Base-by-base conservation (phyloP, 2,797 vertebrate species). In the Amphiprion clarkii region DNA sequence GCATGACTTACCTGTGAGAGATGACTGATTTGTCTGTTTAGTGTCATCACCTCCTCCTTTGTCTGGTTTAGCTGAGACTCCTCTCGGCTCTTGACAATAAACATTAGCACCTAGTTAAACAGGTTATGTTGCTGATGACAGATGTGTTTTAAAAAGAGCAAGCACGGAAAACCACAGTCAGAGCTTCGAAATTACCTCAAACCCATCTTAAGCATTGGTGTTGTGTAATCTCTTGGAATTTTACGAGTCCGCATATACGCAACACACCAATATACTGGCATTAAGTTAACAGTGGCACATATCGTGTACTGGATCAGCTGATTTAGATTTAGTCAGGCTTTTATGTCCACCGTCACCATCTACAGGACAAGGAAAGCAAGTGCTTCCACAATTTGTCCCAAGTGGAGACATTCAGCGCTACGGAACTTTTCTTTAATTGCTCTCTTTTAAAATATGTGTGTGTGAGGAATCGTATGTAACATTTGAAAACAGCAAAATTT, bases 11-110 rank as follows among this genome's bases (percentile, higher is more conserved):
- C 95, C 89, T 91, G 90, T 8, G 88, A 87, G 27, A 95, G 84
- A 17, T 90, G 71, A n/a, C 40, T 40, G 21, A 95, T 76, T 54
- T 89, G 77, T 23, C 59, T 68, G 86, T 91, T 94, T 77, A 95
- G 78, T 61, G 62, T 84, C 40, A 71, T 17, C 62, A 92, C 46
- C 52, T 95, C 94, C 72, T 94, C 93, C 78, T 81, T 94, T 14
- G 93, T 87, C 9, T 85, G 78, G 51, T 67, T 81, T 9, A 73
- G 55, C 17, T 87, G 76, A 7, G 86, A 82, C 13, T 91, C 89
- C 17, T 93, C 87, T 82, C 92, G 93, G 78, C 80, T 87, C 90
- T 95, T 54, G 36, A 86, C 23, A 19, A 75, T 2, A 67, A 59
- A 83, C 7, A 71, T 4, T 2, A 29, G 19, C 44, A 67, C 17